These are phyloP conservation scores for Prosapia bicincta DNA, from an alignment of 2,888 invertebrate genomes.

Conservation along the genomic window DNA sequence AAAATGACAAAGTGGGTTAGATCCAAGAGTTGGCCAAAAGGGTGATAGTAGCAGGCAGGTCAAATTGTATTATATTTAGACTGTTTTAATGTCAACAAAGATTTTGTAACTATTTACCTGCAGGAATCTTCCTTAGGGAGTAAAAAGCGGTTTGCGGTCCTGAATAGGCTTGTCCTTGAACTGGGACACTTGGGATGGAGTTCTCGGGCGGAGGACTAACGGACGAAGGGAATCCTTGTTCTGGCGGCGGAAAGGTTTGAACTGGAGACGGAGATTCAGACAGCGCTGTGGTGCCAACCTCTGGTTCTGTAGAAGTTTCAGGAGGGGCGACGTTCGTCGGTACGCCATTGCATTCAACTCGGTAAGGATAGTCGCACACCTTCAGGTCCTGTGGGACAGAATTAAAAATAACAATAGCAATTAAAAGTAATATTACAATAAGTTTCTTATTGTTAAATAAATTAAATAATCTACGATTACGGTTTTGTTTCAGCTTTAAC, in stretches of 20 bases:
- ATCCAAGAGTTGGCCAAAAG: too few relatives aligned
- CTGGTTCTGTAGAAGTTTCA: conserved; percentile 28
- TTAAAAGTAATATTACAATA: too few relatives aligned
- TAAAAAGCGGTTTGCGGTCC: conserved; percentile 26
- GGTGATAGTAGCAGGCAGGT: too few relatives aligned
- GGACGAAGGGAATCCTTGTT: conserved; percentile 7
- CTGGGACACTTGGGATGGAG: conserved; percentile 18
- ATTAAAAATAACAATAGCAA: too few relatives aligned
- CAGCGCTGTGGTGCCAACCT: conserved; percentile 25
- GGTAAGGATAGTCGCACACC: conserved; percentile 60
- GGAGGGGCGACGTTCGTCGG: conserved; percentile 36
- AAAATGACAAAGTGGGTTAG: too few relatives aligned
- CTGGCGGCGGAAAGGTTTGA: too few relatives aligned
- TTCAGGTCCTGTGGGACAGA: conserved; percentile 58
- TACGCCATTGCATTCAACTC: conserved; percentile 55
- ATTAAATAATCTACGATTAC: too few relatives aligned
- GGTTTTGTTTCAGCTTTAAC: too few relatives aligned
- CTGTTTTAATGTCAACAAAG: too few relatives aligned
- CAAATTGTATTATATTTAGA: too few relatives aligned
- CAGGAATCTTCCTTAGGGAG: conserved; percentile 32
- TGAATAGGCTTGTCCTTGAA: conserved; percentile 28
- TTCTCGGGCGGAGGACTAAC: conserved; percentile 18
- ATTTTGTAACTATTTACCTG: conserved; percentile 29
- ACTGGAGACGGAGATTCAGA: conserved; percentile 16
- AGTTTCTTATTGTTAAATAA: too few relatives aligned